phyloP scores from a whole-genome alignment of 1,140 invertebrate species.

The Battus philenor region DNA sequence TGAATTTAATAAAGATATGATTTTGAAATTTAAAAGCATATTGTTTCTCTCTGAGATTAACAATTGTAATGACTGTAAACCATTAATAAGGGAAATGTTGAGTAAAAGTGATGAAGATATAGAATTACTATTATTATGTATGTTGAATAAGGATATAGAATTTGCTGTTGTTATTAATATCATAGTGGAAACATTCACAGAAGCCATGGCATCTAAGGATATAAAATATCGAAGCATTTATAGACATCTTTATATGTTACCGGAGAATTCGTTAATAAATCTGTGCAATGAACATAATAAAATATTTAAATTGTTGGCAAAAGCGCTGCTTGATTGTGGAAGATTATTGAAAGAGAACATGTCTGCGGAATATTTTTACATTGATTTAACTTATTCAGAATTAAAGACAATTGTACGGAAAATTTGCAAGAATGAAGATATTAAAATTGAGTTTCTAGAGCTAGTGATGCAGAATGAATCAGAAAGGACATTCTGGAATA shows the following conservation, averaged over 20 bases:
- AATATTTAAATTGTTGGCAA: conserved; percentile 73
- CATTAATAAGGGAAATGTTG: conserved; percentile 34
- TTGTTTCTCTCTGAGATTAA: conserved; percentile 49
- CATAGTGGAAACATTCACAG: conserved; percentile 65
- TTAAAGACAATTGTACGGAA: conserved; percentile 64
- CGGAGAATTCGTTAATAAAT: conserved; percentile 55
- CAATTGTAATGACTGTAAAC: conserved; percentile 23
- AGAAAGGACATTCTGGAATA: conserved; percentile 44
- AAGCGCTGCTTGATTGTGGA: conserved; percentile 76
- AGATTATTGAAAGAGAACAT: conserved; percentile 43
- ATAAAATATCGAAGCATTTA: conserved; percentile 58
- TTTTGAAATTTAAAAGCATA: conserved; percentile 46
- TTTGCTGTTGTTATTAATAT: conserved; percentile 52
- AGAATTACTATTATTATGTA: conserved; percentile 43
- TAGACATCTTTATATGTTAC: conserved; percentile 57
- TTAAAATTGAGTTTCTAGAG: conserved; percentile 43
- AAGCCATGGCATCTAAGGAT: conserved; percentile 64
- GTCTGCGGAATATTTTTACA: conserved; percentile 67
- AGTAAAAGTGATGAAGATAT: conserved; percentile 30
- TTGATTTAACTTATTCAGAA: conserved; percentile 71
- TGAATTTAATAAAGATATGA: conserved; percentile 35
- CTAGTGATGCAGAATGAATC: conserved; percentile 22
- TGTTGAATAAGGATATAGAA: conserved; percentile 38
- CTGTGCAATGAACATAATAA: conserved; percentile 62
- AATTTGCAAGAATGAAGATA: conserved; percentile 38